Percentiles rank a stretch among this genome's conserved stretches.
Evolutionary conservation across 1,140 invertebrate species (phyloP).

Genomic region (Tetramorium alpestre): DNA sequence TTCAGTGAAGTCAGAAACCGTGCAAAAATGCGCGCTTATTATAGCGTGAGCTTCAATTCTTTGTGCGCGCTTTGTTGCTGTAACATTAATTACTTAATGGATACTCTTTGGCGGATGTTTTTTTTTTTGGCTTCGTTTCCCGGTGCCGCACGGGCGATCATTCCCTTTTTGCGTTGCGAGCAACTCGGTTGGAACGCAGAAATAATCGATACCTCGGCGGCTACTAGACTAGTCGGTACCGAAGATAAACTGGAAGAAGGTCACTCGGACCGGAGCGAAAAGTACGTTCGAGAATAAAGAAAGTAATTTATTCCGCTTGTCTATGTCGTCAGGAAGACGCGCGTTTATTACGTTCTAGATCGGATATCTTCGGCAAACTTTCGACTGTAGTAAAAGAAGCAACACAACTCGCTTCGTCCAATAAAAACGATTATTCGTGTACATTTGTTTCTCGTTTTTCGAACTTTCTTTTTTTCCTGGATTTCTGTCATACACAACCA

Average conservation of each 20-base stretch:
- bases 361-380: constrained; percentile 54
- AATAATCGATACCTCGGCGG: constrained; percentile 46
- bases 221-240: constrained; percentile 27
- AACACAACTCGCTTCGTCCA: neutral
- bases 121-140: constrained; percentile 39
- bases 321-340: constrained; percentile 40
- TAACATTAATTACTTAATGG: constrained; percentile 57
- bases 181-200: constrained; percentile 28
- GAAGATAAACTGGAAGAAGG: constrained; percentile 50
- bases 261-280: constrained; percentile 24
- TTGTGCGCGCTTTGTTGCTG: constrained; percentile 17
- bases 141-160: neutral
- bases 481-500: neutral
- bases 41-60: constrained; percentile 20
- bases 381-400: constrained; percentile 38
- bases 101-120: constrained; percentile 25
- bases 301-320: constrained; percentile 65
- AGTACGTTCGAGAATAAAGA: constrained; percentile 27
- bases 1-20: neutral
- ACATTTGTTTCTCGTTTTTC: neutral
- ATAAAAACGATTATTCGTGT: constrained; percentile 14
- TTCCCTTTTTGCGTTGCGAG: constrained; percentile 20
- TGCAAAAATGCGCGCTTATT: neutral
- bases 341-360: constrained; percentile 4
- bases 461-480: neutral